These are phyloP conservation scores for Acyrthosiphon pisum DNA, from an alignment of 1,140 invertebrate genomes.

Conservation along the genomic window DNA sequence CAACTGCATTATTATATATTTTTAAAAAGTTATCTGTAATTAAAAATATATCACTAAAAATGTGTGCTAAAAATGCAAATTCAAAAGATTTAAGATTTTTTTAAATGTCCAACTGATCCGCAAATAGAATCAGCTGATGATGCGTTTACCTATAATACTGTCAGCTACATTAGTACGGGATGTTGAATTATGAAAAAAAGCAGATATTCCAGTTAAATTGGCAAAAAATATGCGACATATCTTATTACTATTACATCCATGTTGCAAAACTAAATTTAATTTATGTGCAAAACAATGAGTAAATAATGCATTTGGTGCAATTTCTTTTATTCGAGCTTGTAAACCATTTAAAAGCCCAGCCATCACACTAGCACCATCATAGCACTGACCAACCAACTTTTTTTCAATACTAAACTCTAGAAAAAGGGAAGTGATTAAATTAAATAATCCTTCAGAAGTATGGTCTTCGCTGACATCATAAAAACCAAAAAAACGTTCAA, in stretches of 20 bases:
- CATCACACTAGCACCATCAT: slow-evolving; percentile 58
- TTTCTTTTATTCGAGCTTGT: slow-evolving; percentile 56
- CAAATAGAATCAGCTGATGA: slow-evolving; percentile 19
- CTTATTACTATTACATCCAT: no score
- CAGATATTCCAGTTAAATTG: no score
- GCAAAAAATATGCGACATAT: no score
- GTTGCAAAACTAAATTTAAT: no score
- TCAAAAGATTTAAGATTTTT: not conserved
- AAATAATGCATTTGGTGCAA: no score
- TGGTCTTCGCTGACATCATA: slow-evolving; percentile 59
- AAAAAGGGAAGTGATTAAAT: slow-evolving; percentile 30
- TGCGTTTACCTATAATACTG: no score
- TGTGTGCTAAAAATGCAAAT: not conserved
- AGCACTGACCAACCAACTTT: slow-evolving; percentile 29
- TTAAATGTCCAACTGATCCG: not conserved
- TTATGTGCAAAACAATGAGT: no score
- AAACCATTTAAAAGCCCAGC: slow-evolving; percentile 58
- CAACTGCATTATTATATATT: not conserved
- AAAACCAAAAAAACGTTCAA: slow-evolving; percentile 60
- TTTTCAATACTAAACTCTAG: slow-evolving; percentile 13
- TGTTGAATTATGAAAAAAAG: no score
- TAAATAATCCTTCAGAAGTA: slow-evolving; percentile 57
- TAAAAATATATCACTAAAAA: not conserved
- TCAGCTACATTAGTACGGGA: no score
- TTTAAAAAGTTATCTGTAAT: not conserved